Base-by-base conservation (phyloP, 1,140 invertebrate species). In the Hylaeus volcanicus region DNA sequence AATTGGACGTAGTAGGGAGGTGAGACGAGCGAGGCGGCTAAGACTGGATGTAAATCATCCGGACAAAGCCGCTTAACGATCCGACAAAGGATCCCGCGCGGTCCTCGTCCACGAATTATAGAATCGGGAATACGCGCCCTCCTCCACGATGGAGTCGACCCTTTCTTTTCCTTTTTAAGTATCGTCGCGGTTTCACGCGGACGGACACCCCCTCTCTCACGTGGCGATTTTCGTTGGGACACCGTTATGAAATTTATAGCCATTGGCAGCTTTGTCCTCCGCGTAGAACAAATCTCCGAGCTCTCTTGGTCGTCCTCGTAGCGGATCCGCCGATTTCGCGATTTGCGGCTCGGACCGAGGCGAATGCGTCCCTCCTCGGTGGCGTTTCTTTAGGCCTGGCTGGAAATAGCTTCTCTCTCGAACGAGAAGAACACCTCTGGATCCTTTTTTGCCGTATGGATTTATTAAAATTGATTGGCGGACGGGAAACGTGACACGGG, bases 41-140 rank as follows among this genome's bases (percentile, higher is more conserved):
- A 91, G 89, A 91, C 88, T 90, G 84, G 88, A 87, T 88, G 91
- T 93, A 93, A 92, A 93, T 93, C 91, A 93, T 90, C 82, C 81
- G 89, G 91, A 92, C 91, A 93, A 93, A 92, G 90, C 90, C 88
- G 91, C 92, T 93, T 93, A 93, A 92, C 92, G 91, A 92, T 87
- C 92, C 91, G 91, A 93, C 91, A 93, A 93, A 93, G 91, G 88
- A 83, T 82, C 84, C 83, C 65, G 69, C 84, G 84, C 87, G 86
- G 86, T 84, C 85, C 88, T 88, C 89, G 89, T 82, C 86, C 85
- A 89, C 90, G 91, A 92, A 91, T 91, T 91, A 91, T 91, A 90
- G 90, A 92, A 92, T 92, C 90, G 90, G 88, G 87, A 91, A 91
- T 91, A 91, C 87, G 84, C 85, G 87, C 86, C 83, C 88, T 79